Conservation (phyloP, 2,888 invertebrate genomes). For the Sesia apiformis region DNA sequence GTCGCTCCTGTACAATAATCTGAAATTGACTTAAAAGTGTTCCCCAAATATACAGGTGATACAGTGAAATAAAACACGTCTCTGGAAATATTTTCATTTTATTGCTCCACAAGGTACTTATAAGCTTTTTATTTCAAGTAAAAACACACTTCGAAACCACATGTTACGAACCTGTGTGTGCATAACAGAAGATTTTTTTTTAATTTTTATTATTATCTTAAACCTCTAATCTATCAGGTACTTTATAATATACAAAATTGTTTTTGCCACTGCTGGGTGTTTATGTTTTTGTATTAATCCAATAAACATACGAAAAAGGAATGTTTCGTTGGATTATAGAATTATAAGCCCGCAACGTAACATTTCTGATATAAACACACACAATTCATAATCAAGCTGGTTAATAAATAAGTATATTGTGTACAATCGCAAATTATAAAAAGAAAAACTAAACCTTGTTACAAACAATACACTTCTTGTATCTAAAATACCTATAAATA, state of each 20-base stretch:
- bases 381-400: constrained; percentile 36
- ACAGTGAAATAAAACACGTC: constrained; percentile 30
- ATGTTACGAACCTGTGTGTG: constrained; percentile 47
- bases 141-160: constrained; percentile 44
- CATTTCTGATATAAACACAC: constrained; percentile 47
- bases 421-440: constrained; percentile 11
- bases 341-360: constrained; percentile 1
- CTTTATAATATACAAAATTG: constrained; percentile 43
- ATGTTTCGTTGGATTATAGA: constrained; percentile 25
- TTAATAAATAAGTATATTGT: constrained; percentile 12
- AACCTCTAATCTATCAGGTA: constrained; percentile 52
- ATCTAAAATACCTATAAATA: too few species aligned
- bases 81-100: constrained; percentile 54
- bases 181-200: constrained; percentile 39
- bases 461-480: too few species aligned
- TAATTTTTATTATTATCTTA: constrained; percentile 26
- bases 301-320: constrained; percentile 21
- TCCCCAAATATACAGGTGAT: neutral
- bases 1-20: too few species aligned
- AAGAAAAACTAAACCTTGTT: too few species aligned
- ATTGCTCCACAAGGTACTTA: constrained; percentile 60
- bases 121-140: constrained; percentile 44
- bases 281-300: constrained; percentile 20
- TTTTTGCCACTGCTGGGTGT: constrained; percentile 20
- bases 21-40: too few species aligned